Percentiles rank a stretch among this genome's conserved stretches.
Conservation (phyloP, 2,113 vertebrate species). For the Cricetomys ansorgei region DNA sequence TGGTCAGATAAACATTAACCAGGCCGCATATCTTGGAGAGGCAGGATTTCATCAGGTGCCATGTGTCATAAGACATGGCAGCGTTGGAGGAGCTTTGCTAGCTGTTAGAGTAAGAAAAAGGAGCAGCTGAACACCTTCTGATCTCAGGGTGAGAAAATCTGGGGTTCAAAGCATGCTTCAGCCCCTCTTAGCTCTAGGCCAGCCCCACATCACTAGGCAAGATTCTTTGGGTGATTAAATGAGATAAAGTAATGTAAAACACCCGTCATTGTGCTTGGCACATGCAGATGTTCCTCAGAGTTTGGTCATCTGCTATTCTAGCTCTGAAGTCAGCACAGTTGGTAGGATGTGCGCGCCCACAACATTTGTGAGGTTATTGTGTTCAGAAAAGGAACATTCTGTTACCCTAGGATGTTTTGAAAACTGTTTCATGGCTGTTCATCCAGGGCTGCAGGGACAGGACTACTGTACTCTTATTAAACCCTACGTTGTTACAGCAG, state of each 20-base stretch:
- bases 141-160: too few species aligned
- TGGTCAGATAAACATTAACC: too few species aligned
- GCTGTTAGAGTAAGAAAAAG: too few species aligned
- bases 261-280: neutral
- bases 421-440: neutral
- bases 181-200: too few species aligned
- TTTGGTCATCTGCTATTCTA: neutral
- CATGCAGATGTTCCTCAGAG: neutral
- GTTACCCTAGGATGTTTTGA: conserved; percentile 7
- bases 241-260: neutral
- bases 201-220: too few species aligned
- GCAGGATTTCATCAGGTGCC: too few species aligned
- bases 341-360: neutral
- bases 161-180: too few species aligned
- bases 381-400: neutral
- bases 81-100: too few species aligned
- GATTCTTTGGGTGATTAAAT: neutral
- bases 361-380: neutral
- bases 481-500: neutral
- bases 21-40: too few species aligned
- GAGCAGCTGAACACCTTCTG: too few species aligned
- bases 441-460: neutral
- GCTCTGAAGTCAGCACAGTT: neutral
- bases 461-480: neutral
- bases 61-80: too few species aligned